Evolutionary conservation across 2,797 vertebrate genomes (phyloP).

Genomic region (Amblyopsis hoosieri): DNA sequence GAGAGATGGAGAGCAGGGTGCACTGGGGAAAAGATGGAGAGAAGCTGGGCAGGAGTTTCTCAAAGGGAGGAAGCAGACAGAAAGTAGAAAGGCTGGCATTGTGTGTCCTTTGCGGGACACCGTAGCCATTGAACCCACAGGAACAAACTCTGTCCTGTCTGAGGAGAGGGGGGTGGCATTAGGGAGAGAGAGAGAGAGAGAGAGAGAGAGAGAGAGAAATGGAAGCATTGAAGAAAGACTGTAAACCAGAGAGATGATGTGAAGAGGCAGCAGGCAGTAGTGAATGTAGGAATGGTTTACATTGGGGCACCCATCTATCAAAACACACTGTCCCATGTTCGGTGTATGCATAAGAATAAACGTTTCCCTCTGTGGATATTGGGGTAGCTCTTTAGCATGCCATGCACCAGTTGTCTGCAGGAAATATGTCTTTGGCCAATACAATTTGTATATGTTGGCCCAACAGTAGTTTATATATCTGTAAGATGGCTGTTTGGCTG

Average conservation of each 20-base stretch:
- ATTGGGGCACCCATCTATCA: no score
- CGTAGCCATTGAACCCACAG: constrained; percentile 49
- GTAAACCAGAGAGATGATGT: constrained; percentile 10
- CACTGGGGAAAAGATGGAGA: not conserved
- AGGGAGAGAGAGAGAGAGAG: constrained; percentile 15
- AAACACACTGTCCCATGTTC: constrained; percentile 8
- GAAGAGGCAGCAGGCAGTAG: constrained; percentile 7
- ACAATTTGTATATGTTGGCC: no score
- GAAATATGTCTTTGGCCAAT: no score
- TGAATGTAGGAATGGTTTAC: not conserved
- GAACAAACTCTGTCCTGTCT: constrained; percentile 75
- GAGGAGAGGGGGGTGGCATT: constrained; percentile 18
- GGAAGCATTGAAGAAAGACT: constrained; percentile 3
- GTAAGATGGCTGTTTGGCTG: not conserved
- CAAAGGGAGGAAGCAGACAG: constrained; percentile 43
- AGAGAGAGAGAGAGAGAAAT: not conserved
- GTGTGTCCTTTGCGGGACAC: constrained; percentile 57
- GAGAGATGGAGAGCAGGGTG: not conserved
- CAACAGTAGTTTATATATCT: constrained; percentile 1
- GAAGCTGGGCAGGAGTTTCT: constrained; percentile 33
- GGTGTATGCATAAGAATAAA: constrained; percentile 11
- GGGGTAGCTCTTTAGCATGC: constrained; percentile 5
- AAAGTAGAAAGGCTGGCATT: constrained; percentile 57
- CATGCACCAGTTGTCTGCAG: not conserved
- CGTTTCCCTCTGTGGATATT: constrained; percentile 1